Conservation (phyloP, 2,888 invertebrate genomes). For the Amphiduros pacificus region DNA sequence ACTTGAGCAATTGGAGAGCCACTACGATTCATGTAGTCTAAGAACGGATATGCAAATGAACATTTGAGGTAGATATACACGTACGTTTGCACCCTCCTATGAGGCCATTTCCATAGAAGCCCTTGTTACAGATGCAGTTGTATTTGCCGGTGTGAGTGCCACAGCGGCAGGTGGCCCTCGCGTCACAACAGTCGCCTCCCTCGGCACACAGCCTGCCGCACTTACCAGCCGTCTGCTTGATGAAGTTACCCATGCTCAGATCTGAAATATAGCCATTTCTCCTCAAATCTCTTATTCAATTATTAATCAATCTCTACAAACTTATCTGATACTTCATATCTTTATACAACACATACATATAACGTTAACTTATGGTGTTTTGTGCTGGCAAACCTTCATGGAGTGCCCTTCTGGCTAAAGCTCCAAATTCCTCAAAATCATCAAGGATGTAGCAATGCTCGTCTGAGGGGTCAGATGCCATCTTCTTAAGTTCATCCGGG, state of each 20-base stretch:
- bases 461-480: conserved; percentile 69
- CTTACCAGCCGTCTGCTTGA: conserved; percentile 60
- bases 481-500: conserved; percentile 65
- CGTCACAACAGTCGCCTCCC: conserved; percentile 66
- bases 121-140: conserved; percentile 69
- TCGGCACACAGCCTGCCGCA: conserved; percentile 66
- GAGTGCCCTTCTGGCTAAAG: conserved; percentile 69
- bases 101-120: conserved; percentile 70
- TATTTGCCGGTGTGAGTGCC: conserved; percentile 72
- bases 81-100: conserved; percentile 45
- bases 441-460: conserved; percentile 70
- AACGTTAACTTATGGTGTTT: not conserved
- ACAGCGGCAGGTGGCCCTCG: conserved; percentile 68
- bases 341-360: too few species aligned
- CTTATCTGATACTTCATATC: too few species aligned
- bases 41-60: not conserved
- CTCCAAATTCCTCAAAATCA: conserved; percentile 72
- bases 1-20: not conserved
- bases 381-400: conserved; percentile 65
- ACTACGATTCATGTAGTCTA: not conserved
- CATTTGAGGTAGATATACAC: not conserved
- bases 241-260: conserved; percentile 67
- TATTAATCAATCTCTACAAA: not conserved
- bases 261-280: conserved; percentile 60
- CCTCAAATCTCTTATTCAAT: not conserved